Percentiles rank a stretch among this genome's conserved stretches.
Conservation (phyloP, 1,140 invertebrate species). For the Bradysia coprophila region DNA sequence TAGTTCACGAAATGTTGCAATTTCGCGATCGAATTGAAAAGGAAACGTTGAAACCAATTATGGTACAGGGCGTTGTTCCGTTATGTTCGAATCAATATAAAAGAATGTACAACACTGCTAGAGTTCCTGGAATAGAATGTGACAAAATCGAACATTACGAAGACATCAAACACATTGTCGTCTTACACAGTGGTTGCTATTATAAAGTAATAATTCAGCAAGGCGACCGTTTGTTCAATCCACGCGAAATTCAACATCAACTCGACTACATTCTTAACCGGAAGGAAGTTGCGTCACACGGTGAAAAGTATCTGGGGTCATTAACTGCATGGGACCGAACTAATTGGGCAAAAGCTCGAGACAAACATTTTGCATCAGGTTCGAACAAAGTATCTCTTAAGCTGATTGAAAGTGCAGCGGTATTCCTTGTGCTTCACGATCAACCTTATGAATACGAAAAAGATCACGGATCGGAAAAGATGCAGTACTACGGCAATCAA, state of each 20-base stretch:
- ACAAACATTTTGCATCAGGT: slow-evolving; percentile 45
- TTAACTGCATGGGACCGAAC: slow-evolving; percentile 82
- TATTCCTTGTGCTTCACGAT: slow-evolving; percentile 65
- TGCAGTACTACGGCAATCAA: slow-evolving; percentile 70
- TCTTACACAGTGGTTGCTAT: slow-evolving; percentile 87
- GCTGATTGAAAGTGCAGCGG: slow-evolving; percentile 85
- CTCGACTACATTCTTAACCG: slow-evolving; percentile 83
- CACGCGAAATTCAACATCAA: slow-evolving; percentile 81
- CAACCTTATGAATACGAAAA: slow-evolving; percentile 70
- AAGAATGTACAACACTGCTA: slow-evolving; percentile 87
- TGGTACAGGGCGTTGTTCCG: slow-evolving; percentile 84
- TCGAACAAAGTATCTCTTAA: slow-evolving; percentile 76
- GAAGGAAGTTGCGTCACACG: slow-evolving; percentile 39
- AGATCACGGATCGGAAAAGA: slow-evolving; percentile 45
- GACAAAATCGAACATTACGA: slow-evolving; percentile 74
- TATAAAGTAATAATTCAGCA: slow-evolving; percentile 85
- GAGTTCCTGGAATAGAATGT: slow-evolving; percentile 83
- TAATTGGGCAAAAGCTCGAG: slow-evolving; percentile 73
- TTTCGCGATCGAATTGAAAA: slow-evolving; percentile 80
- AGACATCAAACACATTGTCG: slow-evolving; percentile 85
- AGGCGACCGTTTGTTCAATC: slow-evolving; percentile 61
- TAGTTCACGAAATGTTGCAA: slow-evolving; percentile 64
- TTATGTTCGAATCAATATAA: slow-evolving; percentile 98
- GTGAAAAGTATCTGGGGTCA: slow-evolving; percentile 77
- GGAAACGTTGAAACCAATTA: slow-evolving; percentile 84